Base-by-base conservation (phyloP, 2,113 vertebrate species). In the Oncorhynchus tshawytscha region DNA sequence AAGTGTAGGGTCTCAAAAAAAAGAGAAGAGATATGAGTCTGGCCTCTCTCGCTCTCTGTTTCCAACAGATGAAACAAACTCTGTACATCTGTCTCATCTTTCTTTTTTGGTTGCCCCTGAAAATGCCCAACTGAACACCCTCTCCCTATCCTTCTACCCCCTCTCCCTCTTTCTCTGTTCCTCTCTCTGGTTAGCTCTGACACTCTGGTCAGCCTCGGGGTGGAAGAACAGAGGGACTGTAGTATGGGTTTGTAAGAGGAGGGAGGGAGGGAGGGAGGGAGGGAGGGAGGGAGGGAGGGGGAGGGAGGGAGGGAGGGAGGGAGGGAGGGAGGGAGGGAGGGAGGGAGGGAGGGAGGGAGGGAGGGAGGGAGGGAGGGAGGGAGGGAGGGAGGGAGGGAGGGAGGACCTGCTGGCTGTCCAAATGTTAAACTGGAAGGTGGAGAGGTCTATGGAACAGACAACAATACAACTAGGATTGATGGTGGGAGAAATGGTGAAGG, bases 211-310 rank as follows among this genome's bases (percentile, higher is more conserved):
- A 93, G 92, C 92, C 92, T 93, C 91, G 70, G 92, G 92, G 91
- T 91, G 91, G 89, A 88, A 94, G 91, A 94, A 94, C 92, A 94
- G 92, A 94, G 90, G 91, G 90, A 94, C 91, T 92, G 80, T 84
- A 82, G 89, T 79, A 92, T 94, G 88, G 87, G 88, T 92, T 91
- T 91, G 87, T 92, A 90, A 90, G 87, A 87, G 88, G 82, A 82
- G 88, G 82, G 82, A 67, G 84, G 77, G 84, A 67, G 45, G 65
- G 39, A 67, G 85, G 79, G 88, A 82, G 79, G 86, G 85, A 86
- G 82, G 75, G 84, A 83, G 65, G 83, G 78, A 25, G 64, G 76
- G 22, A 67, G 34, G 51, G 71, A 49, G 65, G 34, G 66, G 34
- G 66, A 67, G 78, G 72, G 71, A 70, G 66, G 76, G 62, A 76